These are phyloP conservation scores for Garrulus glandarius DNA, from an alignment of 2,797 vertebrate species.

Conservation along the genomic window DNA sequence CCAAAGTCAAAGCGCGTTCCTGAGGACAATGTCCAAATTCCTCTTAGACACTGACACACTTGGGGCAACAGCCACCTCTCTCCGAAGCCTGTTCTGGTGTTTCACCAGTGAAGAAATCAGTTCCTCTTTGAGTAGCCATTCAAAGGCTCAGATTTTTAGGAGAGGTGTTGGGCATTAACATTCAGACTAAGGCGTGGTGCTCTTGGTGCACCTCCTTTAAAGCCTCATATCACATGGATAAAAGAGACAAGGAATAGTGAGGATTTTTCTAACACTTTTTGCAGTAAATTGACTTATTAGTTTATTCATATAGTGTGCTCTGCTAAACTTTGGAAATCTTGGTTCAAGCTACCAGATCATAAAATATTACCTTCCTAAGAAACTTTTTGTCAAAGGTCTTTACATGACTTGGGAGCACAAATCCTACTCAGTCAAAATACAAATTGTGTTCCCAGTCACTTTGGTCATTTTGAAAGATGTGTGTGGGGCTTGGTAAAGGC, in stretches of 20 bases:
- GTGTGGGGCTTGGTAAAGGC: neutral
- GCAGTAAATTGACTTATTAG: neutral
- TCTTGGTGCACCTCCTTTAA: neutral
- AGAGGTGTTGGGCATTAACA: neutral
- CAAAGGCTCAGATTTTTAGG: neutral
- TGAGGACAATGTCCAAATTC: neutral
- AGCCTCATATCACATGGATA: neutral
- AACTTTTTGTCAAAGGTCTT: neutral
- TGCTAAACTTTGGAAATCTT: neutral
- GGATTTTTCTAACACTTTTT: neutral
- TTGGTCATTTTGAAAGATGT: neutral
- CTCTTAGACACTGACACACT: neutral
- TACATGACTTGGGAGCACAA: neutral
- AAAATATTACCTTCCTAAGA: neutral
- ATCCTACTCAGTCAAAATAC: neutral
- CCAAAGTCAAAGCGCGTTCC: rapidly evolving
- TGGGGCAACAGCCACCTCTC: neutral
- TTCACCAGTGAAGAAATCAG: neutral
- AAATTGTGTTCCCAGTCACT: neutral
- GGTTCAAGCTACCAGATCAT: neutral
- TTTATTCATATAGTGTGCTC: neutral
- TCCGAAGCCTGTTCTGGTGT: neutral
- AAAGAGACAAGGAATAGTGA: neutral
- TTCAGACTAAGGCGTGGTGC: neutral
- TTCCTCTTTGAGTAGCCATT: neutral